Evolutionary conservation across 2,797 vertebrate species (phyloP).

Genomic region (Masticophis lateralis): DNA sequence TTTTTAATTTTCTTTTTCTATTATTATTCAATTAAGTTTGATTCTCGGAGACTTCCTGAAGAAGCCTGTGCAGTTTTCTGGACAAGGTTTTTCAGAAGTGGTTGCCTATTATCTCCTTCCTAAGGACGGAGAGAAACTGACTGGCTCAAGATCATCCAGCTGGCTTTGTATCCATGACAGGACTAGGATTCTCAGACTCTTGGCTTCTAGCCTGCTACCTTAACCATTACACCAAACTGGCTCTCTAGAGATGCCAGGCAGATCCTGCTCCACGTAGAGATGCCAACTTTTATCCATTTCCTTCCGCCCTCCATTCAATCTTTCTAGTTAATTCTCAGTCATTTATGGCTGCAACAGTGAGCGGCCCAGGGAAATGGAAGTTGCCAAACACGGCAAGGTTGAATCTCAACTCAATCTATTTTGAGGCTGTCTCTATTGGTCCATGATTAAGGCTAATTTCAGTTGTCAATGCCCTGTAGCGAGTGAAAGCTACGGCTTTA

Average conservation of each 20-base stretch:
- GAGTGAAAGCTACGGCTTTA: neutral
- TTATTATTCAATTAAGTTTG: neutral
- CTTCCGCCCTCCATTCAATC: neutral
- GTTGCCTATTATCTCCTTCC: neutral
- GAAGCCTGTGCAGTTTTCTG: neutral
- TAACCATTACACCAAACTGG: neutral
- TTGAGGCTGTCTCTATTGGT: neutral
- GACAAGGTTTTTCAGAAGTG: neutral
- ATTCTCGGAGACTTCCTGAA: neutral
- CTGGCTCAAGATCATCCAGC: neutral
- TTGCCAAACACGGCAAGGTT: neutral
- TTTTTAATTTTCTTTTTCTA: neutral
- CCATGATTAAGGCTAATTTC: neutral
- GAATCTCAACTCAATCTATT: neutral
- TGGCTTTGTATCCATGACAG: neutral
- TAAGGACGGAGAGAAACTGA: neutral
- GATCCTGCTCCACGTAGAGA: neutral
- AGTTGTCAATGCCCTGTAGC: neutral
- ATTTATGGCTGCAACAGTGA: neutral
- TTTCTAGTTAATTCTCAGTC: neutral
- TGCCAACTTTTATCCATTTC: neutral
- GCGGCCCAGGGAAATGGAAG: neutral
- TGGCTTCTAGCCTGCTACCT: neutral
- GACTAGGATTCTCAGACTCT: neutral
- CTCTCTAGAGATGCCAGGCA: neutral